These are phyloP conservation scores for Silurus meridionalis DNA, from an alignment of 2,113 vertebrate genomes.

Conservation along the genomic window DNA sequence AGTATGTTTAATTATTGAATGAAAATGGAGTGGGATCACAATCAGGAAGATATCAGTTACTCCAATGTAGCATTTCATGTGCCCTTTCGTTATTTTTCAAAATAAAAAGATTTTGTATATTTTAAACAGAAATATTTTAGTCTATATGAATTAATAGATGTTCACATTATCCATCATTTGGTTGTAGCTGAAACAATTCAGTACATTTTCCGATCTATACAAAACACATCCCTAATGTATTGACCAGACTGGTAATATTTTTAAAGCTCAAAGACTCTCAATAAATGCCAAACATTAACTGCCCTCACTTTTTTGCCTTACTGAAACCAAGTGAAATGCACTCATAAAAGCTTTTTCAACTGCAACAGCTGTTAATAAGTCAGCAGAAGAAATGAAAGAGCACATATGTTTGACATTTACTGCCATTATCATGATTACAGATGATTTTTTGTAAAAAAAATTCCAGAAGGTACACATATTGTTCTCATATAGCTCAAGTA, in stretches of 20 bases:
- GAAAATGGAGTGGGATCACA: constrained; percentile 32
- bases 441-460: not conserved
- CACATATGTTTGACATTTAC: not conserved
- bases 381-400: not conserved
- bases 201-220: constrained; percentile 11
- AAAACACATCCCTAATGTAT: constrained; percentile 15
- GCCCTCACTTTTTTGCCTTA: not conserved
- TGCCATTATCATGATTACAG: not conserved
- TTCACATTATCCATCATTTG: not conserved
- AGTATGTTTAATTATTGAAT: constrained; percentile 26
- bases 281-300: constrained; percentile 7
- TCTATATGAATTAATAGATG: not conserved
- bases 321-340: not conserved
- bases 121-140: constrained; percentile 14
- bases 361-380: not conserved
- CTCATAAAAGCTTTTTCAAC: constrained; percentile 11
- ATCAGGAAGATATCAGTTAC: constrained; percentile 36
- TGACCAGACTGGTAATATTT: constrained; percentile 15
- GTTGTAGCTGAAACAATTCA: constrained; percentile 20
- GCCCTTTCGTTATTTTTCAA: constrained; percentile 41
- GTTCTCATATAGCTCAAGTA: not conserved
- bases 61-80: constrained; percentile 47
- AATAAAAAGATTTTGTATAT: constrained; percentile 53
- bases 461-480: not conserved
- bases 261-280: constrained; percentile 22